Base-by-base conservation (phyloP, 2,888 invertebrate genomes). In the Microctonus brassicae region DNA sequence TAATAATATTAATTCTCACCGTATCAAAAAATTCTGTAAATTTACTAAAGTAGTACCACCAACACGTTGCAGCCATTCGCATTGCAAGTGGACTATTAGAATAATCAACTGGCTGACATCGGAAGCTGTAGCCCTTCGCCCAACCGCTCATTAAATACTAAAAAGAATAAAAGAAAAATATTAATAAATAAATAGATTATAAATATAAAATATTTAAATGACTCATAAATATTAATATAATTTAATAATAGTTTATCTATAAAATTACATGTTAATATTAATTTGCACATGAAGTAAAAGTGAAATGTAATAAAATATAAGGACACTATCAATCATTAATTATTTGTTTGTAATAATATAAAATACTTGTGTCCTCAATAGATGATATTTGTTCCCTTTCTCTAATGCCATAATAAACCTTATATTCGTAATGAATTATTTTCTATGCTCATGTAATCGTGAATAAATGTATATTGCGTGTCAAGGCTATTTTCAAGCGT, bases 31-130 rank as follows among this genome's bases (percentile, higher is more conserved):
- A 96, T 89, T 98, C 98, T 81, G 97, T 96, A 89, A 97, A 97
- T 89, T 98, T 98, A 84, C 97, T 96, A 89, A 98, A 93, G 90
- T 96, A 97, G 89, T 97, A 98, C 96, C 96, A 96, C 97, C 97
- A 98, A 88, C 97, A 97, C 53, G 95, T 95, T 82, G 92, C 91
- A 67, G 95, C 96, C 96, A 98, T 97, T 95, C 95, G 92, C 84
- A 92, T 90, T 75, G 95, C 95, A 87, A 93, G 91, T 76, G 93
- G 92, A 88, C 91, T 93, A 88, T 92, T 91, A 82, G 94, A 91
- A 89, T 95, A 94, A 91, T 97, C 96, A 88, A 97, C 96, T 76
- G 96, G 96, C 89, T 97, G 95, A 90, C 97, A 97, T 86, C 92
- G 92, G 87, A 94, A 93, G 89, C 93, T 95, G 92, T 97, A 97